Conservation (phyloP, 1,140 invertebrate genomes). For the Mya arenaria region DNA sequence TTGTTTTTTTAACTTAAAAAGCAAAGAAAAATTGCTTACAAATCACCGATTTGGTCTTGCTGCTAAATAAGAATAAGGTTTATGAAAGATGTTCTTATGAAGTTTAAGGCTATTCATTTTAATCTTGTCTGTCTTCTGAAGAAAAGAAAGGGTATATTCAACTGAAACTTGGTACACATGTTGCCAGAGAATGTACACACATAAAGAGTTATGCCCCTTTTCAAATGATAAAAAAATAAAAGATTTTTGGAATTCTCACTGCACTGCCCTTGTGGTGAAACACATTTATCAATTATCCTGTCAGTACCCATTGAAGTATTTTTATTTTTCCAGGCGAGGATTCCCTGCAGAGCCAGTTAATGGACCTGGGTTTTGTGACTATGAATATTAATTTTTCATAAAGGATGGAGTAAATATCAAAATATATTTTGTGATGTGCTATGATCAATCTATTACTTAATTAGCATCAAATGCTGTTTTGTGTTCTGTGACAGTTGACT, state of each 20-base stretch:
- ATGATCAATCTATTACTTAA: no score
- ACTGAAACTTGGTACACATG: neutral
- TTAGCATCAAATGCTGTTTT: no score
- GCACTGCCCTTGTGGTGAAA: neutral
- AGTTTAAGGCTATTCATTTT: neutral
- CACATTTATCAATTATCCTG: neutral
- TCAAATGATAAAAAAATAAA: neutral
- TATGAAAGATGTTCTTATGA: neutral
- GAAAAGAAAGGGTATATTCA: neutral
- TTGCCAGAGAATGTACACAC: neutral
- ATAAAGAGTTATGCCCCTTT: neutral
- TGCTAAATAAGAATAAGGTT: neutral
- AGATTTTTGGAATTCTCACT: no score
- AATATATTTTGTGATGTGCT: no score
- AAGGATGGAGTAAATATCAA: no score
- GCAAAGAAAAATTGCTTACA: neutral
- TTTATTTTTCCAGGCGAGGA: slow-evolving; percentile 67
- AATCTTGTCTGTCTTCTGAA: neutral
- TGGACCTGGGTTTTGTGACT: slow-evolving; percentile 74
- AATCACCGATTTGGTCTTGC: neutral
- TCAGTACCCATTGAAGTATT: neutral
- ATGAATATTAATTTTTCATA: no score
- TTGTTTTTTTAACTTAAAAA: neutral
- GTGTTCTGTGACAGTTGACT: no score
- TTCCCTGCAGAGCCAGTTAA: slow-evolving; percentile 72